phyloP scores from a whole-genome alignment of 2,797 vertebrate species.

The Oreonectes daqikongensis region DNA sequence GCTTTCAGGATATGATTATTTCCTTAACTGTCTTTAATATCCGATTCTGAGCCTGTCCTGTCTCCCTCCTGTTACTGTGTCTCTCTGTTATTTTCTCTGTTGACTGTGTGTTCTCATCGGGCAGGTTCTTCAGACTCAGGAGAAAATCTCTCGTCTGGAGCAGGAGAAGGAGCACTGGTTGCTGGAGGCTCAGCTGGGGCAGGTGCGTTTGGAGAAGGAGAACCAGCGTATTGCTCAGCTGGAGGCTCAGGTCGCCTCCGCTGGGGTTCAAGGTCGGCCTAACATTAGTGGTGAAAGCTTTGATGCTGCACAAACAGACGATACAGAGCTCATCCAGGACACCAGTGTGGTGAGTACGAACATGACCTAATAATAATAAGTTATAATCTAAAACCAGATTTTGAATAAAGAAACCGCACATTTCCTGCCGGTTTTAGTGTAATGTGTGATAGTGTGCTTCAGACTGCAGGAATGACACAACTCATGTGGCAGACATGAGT shows the following conservation, averaged over 20 bases:
- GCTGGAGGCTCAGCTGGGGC: slow-evolving; percentile 93
- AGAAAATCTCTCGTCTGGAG: slow-evolving; percentile 95
- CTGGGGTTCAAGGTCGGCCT: slow-evolving; percentile 64
- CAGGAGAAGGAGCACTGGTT: slow-evolving; percentile 99
- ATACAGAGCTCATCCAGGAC: slow-evolving; percentile 74
- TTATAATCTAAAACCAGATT: too few species aligned
- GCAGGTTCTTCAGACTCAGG: slow-evolving; percentile 94
- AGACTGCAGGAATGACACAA: too few species aligned
- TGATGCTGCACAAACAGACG: not conserved
- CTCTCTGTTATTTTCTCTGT: too few species aligned
- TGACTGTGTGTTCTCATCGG: not conserved
- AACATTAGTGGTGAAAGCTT: slow-evolving; percentile 1
- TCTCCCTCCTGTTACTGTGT: too few species aligned
- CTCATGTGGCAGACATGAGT: too few species aligned
- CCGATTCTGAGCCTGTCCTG: too few species aligned
- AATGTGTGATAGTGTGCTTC: too few species aligned
- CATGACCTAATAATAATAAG: too few species aligned
- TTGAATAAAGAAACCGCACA: too few species aligned
- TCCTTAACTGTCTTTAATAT: too few species aligned
- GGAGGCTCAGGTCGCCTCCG: slow-evolving; percentile 74
- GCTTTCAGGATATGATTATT: too few species aligned
- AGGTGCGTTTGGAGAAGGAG: slow-evolving; percentile 95
- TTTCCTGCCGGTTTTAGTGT: too few species aligned
- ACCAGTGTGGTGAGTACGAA: slow-evolving; percentile 89
- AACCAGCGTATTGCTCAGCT: slow-evolving; percentile 84